Evolutionary conservation across 2,888 invertebrate genomes (phyloP), one percentile per base, ranked within the genome.

Genomic region (Deroplatys truncata): DNA sequence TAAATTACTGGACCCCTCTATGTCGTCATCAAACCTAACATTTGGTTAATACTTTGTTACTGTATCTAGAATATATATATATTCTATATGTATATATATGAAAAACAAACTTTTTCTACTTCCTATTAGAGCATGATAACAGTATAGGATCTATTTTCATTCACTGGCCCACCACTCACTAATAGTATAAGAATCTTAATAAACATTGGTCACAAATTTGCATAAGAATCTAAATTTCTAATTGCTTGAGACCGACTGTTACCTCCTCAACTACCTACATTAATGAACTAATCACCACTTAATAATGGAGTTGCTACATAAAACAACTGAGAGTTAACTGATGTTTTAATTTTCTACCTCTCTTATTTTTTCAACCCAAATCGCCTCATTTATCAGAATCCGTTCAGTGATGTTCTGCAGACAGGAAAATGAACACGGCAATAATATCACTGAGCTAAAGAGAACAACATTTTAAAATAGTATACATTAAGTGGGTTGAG

Each of bases 331-430:
- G 84, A 82, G 88, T 88, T 72, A 88, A 85, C 85, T 87, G 49
- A 87, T 72, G 56, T 72, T 89, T 84, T 86, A 87, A 31, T 89
- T 87, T 72, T 88, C 90, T 97, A 98, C 98, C 98, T 98, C 98
- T 96, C 97, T 96, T 94, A 97, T 97, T 95, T 97, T 96, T 94
- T 97, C 96, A 95, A 97, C 97, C 98, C 98, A 98, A 95, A 97
- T 96, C 94, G 97, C 97, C 96, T 98, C 98, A 96, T 98, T 98
- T 95, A 98, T 96, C 96, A 98, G 97, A 95, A 98, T 97, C 96
- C 97, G 97, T 96, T 98, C 97, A 95, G 98, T 98, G 96, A 98
- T 97, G 96, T 98, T 98, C 98, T 98, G 97, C 95, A 96, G 96
- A 95, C 90, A 90, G 90, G 90, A 91, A 88, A 90, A 90, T 88